A percentile compares a stretch with the other conserved stretches of the same genome.
phyloP scores from a whole-genome alignment of 2,113 vertebrate genomes.

The Stigmatopora argus region DNA sequence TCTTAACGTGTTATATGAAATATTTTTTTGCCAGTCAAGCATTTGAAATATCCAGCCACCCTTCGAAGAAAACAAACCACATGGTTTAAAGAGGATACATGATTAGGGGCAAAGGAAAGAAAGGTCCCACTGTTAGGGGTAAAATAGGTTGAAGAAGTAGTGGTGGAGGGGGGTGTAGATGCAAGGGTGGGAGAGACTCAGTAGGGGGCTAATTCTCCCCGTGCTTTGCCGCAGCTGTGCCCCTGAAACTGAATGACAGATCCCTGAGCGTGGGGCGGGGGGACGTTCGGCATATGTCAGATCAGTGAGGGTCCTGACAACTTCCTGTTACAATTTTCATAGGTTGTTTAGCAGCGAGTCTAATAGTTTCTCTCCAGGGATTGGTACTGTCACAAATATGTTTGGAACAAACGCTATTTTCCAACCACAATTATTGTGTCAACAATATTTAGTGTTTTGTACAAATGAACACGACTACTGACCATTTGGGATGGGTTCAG shows the following conservation, averaged over 20 bases:
- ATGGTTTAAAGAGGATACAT: constrained; percentile 86
- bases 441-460: not conserved
- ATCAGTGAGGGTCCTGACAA: constrained; percentile 53
- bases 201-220: constrained; percentile 93
- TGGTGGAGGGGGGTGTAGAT: constrained; percentile 73
- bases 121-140: constrained; percentile 52
- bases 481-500: not conserved
- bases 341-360: constrained; percentile 36
- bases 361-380: constrained; percentile 35
- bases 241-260: constrained; percentile 89
- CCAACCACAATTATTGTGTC: not conserved
- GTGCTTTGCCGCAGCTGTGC: constrained; percentile 90
- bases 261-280: constrained; percentile 43
- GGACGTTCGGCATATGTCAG: constrained; percentile 61
- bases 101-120: constrained; percentile 78
- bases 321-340: constrained; percentile 54
- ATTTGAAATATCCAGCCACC: constrained; percentile 69
- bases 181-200: constrained; percentile 82
- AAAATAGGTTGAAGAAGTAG: constrained; percentile 59
- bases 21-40: constrained; percentile 17
- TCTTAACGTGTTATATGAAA: constrained; percentile 5
- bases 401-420: constrained; percentile 2
- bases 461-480: not conserved
- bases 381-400: constrained; percentile 1
- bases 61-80: constrained; percentile 79